Evolutionary conservation across 2,888 invertebrate species (phyloP), one percentile per base, ranked within the genome.

Genomic region (Deilephila porcellus): DNA sequence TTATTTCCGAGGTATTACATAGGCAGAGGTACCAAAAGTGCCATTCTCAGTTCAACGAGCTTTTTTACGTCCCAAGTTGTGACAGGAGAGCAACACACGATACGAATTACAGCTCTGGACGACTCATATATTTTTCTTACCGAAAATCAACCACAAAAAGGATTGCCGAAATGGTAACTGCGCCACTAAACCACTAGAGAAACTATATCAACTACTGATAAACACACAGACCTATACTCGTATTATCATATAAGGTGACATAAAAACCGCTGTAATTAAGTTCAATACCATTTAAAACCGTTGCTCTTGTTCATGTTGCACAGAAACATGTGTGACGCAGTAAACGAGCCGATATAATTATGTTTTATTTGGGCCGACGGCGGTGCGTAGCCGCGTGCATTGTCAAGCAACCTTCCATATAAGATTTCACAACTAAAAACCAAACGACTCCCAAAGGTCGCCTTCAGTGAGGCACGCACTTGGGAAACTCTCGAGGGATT

Each of bases 371-470:
- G 56, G 34, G 34, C 37, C 45, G 59, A 37, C 25, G 20, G 56
- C 56, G 59, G 64, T 67, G 32, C 34, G 20, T 67, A 62, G 34
- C 25, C 29, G 67, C 73, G 74, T 70, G 72, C 76, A 77, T 73
- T 78, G 76, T 76, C 71, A 74, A 75, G 64, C 78, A 78, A 79
- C 82, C 82, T 82, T 80, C 80, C 81, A 76, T 81, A 81, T 79
- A 81, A 79, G 79, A 81, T 82, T 82, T 82, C 81, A 79, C 78
- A 79, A 82, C 78, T 74, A 74, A 82, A 79, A 79, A 76, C 79
- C 76, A 78, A 81, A 79, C 81, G 73, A 79, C 75, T 79, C 71
- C 52, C 77, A 84, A 86, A 87, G 87, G 88, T 85, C 86, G 53
- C 63, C 63, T 64, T 56, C 56, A 37, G n/a, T 32, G 52, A 56